These are phyloP conservation scores for Rhaphigaster nebulosa DNA, from an alignment of 2,888 invertebrate species.

Conservation along the genomic window DNA sequence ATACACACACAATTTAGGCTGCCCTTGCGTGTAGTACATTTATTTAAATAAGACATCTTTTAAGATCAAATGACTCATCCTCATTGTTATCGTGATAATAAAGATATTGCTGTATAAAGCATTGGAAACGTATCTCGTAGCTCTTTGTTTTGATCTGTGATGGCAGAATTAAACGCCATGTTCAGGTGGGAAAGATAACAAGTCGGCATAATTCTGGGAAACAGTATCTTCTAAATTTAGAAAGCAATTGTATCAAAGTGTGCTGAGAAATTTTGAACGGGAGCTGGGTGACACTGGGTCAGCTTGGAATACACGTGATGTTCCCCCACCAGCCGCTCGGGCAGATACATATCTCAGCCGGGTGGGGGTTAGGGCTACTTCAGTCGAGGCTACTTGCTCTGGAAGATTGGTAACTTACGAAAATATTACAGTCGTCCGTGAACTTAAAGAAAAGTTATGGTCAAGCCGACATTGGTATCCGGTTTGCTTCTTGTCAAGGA, in stretches of 20 bases:
- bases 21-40: no score
- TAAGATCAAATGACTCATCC: background rate
- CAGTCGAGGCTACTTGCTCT: background rate
- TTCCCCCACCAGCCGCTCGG: background rate
- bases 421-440: background rate
- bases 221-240: background rate
- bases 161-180: background rate
- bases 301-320: slow-evolving; percentile 27
- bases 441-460: slow-evolving; percentile 30
- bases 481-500: slow-evolving; percentile 43
- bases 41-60: no score
- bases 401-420: background rate
- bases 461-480: slow-evolving; percentile 52
- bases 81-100: background rate
- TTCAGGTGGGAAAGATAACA: background rate
- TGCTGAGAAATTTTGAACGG: background rate
- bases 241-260: background rate
- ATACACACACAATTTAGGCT: no score
- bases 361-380: slow-evolving; percentile 2
- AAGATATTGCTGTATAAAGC: no score
- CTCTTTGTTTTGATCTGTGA: background rate
- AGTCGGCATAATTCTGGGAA: background rate
- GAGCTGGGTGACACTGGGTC: background rate
- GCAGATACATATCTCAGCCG: background rate
- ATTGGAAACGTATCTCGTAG: background rate